Base-by-base conservation (phyloP, 2,888 invertebrate species). In the Liposcelis brunnea region DNA sequence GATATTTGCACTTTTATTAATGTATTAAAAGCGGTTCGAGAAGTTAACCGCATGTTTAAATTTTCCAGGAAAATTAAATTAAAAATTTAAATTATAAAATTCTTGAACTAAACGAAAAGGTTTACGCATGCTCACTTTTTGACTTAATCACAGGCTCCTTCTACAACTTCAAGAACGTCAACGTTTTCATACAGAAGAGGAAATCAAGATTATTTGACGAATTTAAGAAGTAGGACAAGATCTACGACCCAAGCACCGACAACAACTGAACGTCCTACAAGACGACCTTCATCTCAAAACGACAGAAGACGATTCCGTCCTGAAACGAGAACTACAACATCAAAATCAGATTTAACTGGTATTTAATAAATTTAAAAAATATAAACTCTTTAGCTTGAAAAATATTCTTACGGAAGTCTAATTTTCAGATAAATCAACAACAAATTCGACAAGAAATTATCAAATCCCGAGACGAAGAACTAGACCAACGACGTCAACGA, bases 391-490 rank as follows among this genome's bases (percentile, higher is more conserved):
- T n/a, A n/a, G n/a, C n/a, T n/a, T n/a, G n/a, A n/a, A n/a, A n/a
- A n/a, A n/a, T n/a, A n/a, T n/a, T n/a, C n/a, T n/a, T n/a, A n/a
- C n/a, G n/a, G n/a, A n/a, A n/a, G n/a, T n/a, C n/a, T n/a, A 36
- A 7, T 40, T 40, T 40, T 40, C 40, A 36, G 37, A 36, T 40
- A 6, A 19, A 14, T 18, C 40, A 18, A 6, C 6, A 16, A 40
- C 16, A 14, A 26, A 26, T 16, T 12, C 36, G 46, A 60, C 60
- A 11, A 58, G 57, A 47, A 62, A 60, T 51, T 59, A 61, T 2
- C 61, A 65, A 2, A 68, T 66, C 49, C 67, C 68, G 44, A 63
- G 66, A 1, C 59, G 63, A 49, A 58, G 55, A 31, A 56, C 49
- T 54, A 61, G 52, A 46, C 60, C 48, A 40, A 53, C 55, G 14